Evolutionary conservation across 2,888 invertebrate genomes (phyloP).

Genomic region (Eristalis tenax): DNA sequence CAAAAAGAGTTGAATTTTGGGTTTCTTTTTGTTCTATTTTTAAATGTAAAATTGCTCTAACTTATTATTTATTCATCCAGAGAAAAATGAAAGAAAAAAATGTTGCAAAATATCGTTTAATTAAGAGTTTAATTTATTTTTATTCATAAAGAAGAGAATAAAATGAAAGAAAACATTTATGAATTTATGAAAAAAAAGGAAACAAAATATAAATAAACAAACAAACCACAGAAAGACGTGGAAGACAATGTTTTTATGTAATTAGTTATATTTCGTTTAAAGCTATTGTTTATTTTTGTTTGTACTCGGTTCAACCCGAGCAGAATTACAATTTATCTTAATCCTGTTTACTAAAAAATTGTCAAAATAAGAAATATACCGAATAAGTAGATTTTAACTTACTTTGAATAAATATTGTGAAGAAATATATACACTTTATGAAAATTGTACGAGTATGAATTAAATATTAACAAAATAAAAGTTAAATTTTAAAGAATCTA

Average conservation of each 20-base stretch:
- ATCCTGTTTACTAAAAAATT: slow-evolving; percentile 37
- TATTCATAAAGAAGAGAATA: neutral
- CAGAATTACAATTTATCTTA: slow-evolving; percentile 15
- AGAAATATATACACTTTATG: slow-evolving; percentile 28
- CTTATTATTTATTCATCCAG: slow-evolving; percentile 64
- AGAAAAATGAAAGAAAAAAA: slow-evolving; percentile 18
- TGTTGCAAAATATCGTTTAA: slow-evolving; percentile 33
- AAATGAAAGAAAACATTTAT: slow-evolving; percentile 14
- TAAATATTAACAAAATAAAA: slow-evolving; percentile 55
- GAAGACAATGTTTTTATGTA: slow-evolving; percentile 19
- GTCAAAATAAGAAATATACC: slow-evolving; percentile 38
- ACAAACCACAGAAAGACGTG: neutral
- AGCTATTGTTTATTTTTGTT: slow-evolving; percentile 15
- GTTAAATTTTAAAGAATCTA: slow-evolving; percentile 17
- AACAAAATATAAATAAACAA: neutral
- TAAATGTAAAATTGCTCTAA: slow-evolving; percentile 41
- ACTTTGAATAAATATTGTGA: slow-evolving; percentile 65
- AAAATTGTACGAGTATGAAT: slow-evolving; percentile 57
- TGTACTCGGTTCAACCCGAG: slow-evolving; percentile 13
- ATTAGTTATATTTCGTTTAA: slow-evolving; percentile 9
- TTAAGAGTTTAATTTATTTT: slow-evolving; percentile 57
- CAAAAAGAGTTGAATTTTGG: slow-evolving; percentile 43
- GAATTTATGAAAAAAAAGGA: slow-evolving; percentile 45
- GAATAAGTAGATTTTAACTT: slow-evolving; percentile 52
- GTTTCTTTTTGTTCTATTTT: slow-evolving; percentile 14